Conservation (phyloP, 2,797 vertebrate genomes). For the Brotogeris chrysoptera region DNA sequence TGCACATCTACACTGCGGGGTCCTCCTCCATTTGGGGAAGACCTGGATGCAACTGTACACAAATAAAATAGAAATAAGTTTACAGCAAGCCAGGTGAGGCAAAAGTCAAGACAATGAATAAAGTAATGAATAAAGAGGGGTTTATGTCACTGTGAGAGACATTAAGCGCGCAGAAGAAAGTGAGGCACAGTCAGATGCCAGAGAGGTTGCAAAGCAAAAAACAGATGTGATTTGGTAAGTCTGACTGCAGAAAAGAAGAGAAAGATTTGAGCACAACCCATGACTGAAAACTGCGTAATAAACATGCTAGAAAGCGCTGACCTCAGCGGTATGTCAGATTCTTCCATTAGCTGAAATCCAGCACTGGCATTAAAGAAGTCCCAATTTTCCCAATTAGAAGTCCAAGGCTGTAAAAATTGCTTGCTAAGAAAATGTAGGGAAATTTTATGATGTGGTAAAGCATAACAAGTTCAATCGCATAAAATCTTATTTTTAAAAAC, state of each 20-base stretch:
- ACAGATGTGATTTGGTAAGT: not conserved
- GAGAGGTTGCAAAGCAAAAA: not conserved
- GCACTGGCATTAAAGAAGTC: constrained; percentile 7
- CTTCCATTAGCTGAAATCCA: constrained; percentile 41
- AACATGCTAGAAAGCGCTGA: constrained; percentile 20
- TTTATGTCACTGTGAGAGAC: not conserved
- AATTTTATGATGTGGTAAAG: not conserved
- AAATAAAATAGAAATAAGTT: not conserved
- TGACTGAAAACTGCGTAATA: not conserved
- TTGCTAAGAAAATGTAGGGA: constrained; percentile 15
- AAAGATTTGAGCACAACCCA: not conserved
- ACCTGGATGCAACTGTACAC: fast-evolving
- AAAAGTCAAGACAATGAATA: not conserved
- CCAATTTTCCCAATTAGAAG: constrained; percentile 51
- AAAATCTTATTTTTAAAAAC: not conserved
- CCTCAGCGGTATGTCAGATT: constrained; percentile 3
- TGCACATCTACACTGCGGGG: fast-evolving
- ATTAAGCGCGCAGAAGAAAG: not conserved
- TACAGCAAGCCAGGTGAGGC: not conserved
- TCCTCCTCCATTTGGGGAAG: not conserved
- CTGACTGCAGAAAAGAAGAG: not conserved
- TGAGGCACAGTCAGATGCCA: not conserved
- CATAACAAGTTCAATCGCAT: not conserved
- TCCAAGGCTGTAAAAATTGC: constrained; percentile 19
- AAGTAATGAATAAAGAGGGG: not conserved